Evolutionary conservation across 1,140 invertebrate genomes (phyloP), one percentile per base, ranked within the genome.

Genomic region (Potamilus streckersoni): DNA sequence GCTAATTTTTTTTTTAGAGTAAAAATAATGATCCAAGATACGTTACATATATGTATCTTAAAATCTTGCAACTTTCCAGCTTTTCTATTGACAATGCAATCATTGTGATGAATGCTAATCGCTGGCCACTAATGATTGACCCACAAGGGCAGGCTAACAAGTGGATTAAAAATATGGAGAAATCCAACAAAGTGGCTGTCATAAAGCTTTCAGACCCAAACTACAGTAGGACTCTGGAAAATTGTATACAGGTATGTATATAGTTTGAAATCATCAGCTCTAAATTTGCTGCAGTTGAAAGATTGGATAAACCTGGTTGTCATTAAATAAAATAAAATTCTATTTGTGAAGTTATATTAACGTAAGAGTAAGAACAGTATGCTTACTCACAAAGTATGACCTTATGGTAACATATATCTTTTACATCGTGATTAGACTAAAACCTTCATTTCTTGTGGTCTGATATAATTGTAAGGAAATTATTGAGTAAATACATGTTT

Each of bases 141-240:
- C 90, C 90, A 8, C 90, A 91, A 78, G 86, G 84, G 69, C 90
- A 91, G 80, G 90, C 89, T 27, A 90, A 90, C 74, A 91, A 90
- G 76, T 91, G 90, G 90, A 85, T 91, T 31, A 90, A 90, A 79
- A 91, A 90, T 72, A 89, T 89, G 88, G 90, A 91, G 81, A 88
- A 86, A 74, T 72, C 76, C 11, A 90, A 90, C 78, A 89, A 90
- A 73, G 80, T 91, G 55, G 86, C 86, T 67, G 85, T 90, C 63
- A 86, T 90, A 62, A 90, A 90, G 80, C 84, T 88, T 57, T 83
- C 85, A 14, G 85, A 88, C 68, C 75, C 81, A 59, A 89, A 87
- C 81, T 91, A 88, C 77, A 78, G 81, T 20, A 77, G 88, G 38
- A 80, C 82, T 17, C 78, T 91, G 23, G 90, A 91, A 76, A 90